Conservation (phyloP, 1,140 invertebrate genomes). For the Papilio helenus region DNA sequence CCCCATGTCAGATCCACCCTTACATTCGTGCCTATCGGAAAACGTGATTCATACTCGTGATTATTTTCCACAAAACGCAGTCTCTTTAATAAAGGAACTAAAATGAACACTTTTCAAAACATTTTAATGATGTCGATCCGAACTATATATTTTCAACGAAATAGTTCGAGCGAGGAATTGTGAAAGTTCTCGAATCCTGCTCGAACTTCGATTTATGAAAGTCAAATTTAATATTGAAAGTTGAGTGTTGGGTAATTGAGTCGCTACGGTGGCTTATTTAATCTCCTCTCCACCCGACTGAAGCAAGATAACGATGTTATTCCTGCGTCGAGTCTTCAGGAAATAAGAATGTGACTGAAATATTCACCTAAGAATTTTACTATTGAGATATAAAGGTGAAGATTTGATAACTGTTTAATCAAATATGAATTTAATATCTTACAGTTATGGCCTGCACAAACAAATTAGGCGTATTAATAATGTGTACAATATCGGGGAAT, state of each 20-base stretch:
- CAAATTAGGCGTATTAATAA: no score
- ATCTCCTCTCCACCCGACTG: constrained; percentile 57
- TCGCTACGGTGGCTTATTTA: constrained; percentile 60
- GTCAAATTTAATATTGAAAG: constrained; percentile 73
- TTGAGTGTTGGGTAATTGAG: constrained; percentile 57
- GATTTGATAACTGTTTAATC: no score
- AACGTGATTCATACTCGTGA: background rate
- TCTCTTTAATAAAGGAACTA: background rate
- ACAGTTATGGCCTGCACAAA: no score
- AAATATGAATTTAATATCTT: no score
- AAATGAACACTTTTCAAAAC: background rate
- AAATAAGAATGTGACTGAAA: constrained; percentile 40
- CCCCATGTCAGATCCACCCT: background rate
- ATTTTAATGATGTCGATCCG: background rate
- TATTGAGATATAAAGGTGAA: background rate
- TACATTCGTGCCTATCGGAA: no score
- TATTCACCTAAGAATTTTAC: background rate
- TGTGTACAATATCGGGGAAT: no score
- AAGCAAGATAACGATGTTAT: constrained; percentile 64
- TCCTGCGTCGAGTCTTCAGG: constrained; percentile 51
- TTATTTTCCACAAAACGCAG: background rate
- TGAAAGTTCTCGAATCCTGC: background rate
- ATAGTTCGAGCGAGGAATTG: background rate
- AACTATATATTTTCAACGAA: background rate
- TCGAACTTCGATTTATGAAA: constrained; percentile 41